Evolutionary conservation across 53 echinoderm and acorn worm species (phyloP).

Genomic region (Mesocentrotus franciscanus): DNA sequence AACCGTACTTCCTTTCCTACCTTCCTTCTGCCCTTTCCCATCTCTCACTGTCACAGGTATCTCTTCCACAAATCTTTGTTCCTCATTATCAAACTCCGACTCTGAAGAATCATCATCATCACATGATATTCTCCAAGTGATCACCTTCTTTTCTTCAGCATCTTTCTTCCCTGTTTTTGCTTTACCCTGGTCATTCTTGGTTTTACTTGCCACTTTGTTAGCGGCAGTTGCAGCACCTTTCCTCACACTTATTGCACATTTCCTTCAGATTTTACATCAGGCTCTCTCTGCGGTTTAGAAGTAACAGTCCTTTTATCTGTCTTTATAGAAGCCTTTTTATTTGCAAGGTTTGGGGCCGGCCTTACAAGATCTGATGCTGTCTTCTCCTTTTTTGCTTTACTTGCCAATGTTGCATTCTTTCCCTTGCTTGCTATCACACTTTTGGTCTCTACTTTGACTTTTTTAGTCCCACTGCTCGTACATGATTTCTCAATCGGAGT

Average conservation of each 20-base stretch:
- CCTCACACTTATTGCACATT: slow-evolving; percentile 54
- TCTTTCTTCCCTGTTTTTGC: background rate
- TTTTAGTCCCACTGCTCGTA: background rate
- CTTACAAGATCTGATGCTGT: background rate
- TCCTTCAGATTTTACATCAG: background rate
- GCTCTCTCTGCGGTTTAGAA: background rate
- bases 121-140: slow-evolving; percentile 57
- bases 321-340: background rate
- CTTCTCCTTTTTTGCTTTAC: background rate
- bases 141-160: slow-evolving; percentile 19
- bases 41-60: background rate
- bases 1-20: background rate
- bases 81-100: slow-evolving; percentile 53
- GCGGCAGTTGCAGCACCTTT: background rate
- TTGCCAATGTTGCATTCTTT: background rate
- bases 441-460: background rate
- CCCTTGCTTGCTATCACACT: background rate
- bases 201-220: slow-evolving; percentile 9
- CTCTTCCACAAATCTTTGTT: background rate
- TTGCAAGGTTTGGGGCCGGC: background rate
- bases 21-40: slow-evolving; percentile 35
- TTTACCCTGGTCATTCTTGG: slow-evolving; percentile 54
- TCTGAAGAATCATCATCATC: slow-evolving; percentile 60
- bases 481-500: background rate
- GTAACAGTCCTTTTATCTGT: slow-evolving; percentile 36